phyloP scores from a whole-genome alignment of 2,113 vertebrate genomes.

The Tyrannus savana region DNA sequence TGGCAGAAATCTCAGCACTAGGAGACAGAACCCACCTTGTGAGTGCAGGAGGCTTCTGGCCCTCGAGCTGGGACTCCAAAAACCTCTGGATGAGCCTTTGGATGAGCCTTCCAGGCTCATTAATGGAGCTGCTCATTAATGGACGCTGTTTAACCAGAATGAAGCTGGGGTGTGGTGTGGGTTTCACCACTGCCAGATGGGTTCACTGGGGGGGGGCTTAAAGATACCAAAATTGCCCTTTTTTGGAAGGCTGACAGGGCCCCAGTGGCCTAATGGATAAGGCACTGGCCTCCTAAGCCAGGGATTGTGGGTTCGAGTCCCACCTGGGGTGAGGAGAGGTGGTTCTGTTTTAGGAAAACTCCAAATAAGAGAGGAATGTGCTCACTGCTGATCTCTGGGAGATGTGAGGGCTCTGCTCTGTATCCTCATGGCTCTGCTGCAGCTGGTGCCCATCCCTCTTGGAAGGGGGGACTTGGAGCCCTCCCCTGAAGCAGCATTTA shows the following conservation, averaged over 20 bases:
- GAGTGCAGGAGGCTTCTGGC: neutral
- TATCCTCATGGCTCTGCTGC: neutral
- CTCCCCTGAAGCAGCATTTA: neutral
- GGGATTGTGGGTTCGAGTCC: conserved; percentile 37
- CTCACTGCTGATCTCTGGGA: accelerated
- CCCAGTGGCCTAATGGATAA: conserved; percentile 49
- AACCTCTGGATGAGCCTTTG: neutral
- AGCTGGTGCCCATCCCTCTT: accelerated
- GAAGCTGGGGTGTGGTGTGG: no score
- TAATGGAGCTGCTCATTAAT: accelerated
- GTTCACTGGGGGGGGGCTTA: accelerated
- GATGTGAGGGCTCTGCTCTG: neutral
- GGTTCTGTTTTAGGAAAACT: neutral
- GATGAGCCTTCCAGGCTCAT: neutral
- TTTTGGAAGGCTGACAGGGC: accelerated
- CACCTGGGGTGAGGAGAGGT: neutral
- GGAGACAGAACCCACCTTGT: no score
- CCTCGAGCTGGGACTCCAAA: neutral
- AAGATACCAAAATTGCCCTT: neutral
- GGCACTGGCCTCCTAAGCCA: conserved; percentile 49
- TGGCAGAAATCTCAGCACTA: neutral
- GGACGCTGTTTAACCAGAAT: accelerated
- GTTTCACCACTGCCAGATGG: accelerated
- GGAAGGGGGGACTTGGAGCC: neutral
- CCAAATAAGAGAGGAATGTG: accelerated